Evolutionary conservation across 2,888 invertebrate species (phyloP), one percentile per base, ranked within the genome.

Genomic region (Apamea monoglypha): DNA sequence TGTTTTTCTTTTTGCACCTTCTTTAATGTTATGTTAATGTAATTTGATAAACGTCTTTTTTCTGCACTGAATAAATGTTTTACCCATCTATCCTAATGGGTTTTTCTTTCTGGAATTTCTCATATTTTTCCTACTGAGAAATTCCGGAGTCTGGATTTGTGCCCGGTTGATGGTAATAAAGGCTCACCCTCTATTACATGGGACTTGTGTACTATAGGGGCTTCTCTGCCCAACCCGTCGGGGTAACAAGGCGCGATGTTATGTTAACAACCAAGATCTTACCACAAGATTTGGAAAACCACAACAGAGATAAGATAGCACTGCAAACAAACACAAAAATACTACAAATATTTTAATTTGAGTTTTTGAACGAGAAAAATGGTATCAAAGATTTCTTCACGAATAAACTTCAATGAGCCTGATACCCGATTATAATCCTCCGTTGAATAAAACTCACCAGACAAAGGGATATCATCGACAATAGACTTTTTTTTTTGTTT

Each of bases 341-440:
- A 40, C 59, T 69, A 50, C 6, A 6, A 40, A 66, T 70, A 68
- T 69, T 82, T 74, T 44, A 61, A 68, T 74, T 76, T 70, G 21
- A 29, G 16, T 63, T 85, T 70, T 82, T 79, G 81, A 56, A 75
- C 76, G 83, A 81, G 88, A 76, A 56, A 87, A 90, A 91, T 88
- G 87, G 89, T 90, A 92, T 87, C 88, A 83, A 85, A 92, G 86
- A 90, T 92, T 92, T 93, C 89, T 88, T 88, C 88, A 82, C 85
- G 89, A 92, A 89, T 89, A 90, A 91, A 86, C 91, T 91, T 93
- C 93, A 94, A 94, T 93, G 91, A 88, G 84, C 78, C 80, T 87
- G 87, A 91, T 87, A 85, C 91, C 91, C 91, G 89, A 91, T 90
- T 90, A 89, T 94, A 95, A 96, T 94, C 95, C 95, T 94, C 95